Percentiles rank a stretch among this genome's conserved stretches.
phyloP scores from a whole-genome alignment of 2,113 vertebrate species.

The Macrotis lagotis region DNA sequence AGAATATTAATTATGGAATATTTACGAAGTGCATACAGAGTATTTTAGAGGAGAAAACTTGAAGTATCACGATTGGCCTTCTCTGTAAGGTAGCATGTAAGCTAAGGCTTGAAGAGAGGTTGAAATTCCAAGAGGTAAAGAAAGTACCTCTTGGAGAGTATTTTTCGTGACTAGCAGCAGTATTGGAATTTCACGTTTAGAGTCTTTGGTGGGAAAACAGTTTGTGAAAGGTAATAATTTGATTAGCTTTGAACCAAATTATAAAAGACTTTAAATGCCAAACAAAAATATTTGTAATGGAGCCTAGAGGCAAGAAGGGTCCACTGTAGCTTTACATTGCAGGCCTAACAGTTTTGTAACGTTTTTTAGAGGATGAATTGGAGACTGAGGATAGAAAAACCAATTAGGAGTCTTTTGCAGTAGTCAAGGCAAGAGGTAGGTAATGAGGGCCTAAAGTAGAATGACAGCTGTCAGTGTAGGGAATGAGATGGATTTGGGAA shows the following conservation, averaged over 20 bases:
- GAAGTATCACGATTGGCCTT: background rate
- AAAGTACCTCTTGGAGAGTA: background rate
- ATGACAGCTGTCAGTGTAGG: background rate
- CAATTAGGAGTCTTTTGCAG: background rate
- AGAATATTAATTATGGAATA: background rate
- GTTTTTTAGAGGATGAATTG: background rate
- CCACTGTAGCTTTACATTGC: background rate
- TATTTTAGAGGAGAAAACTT: background rate
- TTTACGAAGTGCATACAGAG: background rate
- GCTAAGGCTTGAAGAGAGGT: background rate
- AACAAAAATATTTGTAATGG: background rate
- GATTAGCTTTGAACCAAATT: background rate
- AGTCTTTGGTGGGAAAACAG: background rate
- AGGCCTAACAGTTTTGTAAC: background rate
- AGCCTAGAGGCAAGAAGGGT: background rate
- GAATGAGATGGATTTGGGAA: background rate
- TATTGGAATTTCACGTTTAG: background rate
- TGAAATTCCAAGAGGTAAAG: background rate
- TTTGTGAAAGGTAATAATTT: background rate
- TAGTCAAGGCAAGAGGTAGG: background rate
- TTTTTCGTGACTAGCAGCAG: background rate
- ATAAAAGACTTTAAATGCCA: background rate
- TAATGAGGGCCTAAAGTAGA: background rate
- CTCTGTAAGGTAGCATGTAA: background rate
- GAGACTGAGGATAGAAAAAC: background rate